Percentiles rank a stretch among this genome's conserved stretches.
Evolutionary conservation across 2,113 vertebrate genomes (phyloP).

Genomic region (Gymnobelideus leadbeateri): DNA sequence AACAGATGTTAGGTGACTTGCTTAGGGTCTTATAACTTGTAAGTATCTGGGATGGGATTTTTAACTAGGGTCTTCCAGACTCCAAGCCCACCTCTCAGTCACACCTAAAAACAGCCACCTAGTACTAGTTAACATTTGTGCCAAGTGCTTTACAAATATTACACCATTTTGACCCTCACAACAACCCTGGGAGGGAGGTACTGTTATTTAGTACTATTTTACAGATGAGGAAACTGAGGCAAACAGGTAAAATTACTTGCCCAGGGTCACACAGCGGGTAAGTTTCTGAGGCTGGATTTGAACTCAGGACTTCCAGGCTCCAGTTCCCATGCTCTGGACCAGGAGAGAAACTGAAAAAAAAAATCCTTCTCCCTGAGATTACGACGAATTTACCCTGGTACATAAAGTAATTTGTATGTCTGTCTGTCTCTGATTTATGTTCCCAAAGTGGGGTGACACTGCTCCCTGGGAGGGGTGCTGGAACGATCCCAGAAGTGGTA

Average conservation of each 20-base stretch:
- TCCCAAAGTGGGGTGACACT: too few species aligned
- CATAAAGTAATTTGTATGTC: too few species aligned
- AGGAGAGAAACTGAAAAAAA: neutral
- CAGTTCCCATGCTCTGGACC: neutral
- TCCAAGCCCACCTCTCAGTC: neutral
- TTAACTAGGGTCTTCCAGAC: neutral
- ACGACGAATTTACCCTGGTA: too few species aligned
- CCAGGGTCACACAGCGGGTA: neutral
- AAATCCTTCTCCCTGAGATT: neutral
- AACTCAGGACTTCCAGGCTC: neutral
- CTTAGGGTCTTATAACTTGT: neutral
- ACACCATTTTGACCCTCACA: neutral
- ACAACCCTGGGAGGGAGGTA: neutral
- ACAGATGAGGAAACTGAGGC: neutral
- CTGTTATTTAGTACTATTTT: neutral
- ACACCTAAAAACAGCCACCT: neutral
- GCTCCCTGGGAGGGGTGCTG: too few species aligned
- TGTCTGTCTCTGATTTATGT: too few species aligned
- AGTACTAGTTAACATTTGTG: neutral
- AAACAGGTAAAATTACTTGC: neutral
- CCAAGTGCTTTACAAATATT: neutral
- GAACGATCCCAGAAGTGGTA: too few species aligned
- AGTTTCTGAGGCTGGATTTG: neutral
- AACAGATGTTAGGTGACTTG: neutral
- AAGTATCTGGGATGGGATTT: neutral